Base-by-base conservation (phyloP, 2,797 vertebrate species). In the Amblyraja radiata region DNA sequence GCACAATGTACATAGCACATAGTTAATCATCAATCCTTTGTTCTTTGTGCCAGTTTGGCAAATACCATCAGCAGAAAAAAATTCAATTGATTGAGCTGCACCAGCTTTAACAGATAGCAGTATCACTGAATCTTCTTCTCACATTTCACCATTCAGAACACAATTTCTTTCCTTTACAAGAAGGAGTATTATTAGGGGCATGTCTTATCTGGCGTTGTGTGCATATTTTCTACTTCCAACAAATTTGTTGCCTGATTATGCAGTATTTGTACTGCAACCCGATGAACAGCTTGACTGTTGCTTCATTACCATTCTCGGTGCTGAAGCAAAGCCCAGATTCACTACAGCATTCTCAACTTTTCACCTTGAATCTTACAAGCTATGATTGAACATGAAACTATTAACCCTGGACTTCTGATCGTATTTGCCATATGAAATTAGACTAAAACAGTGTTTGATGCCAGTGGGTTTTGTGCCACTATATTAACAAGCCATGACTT, bases 401-500 rank as follows among this genome's bases (percentile, higher is more conserved):
- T 92, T 92, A 92, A 92, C 90, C 90, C 90, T 76, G 73, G 90
- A 92, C 90, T 92, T 92, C 90, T 76, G 71, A 23, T 92, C 90
- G 25, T 92, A 92, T 92, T 92, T 92, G 90, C 90, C 90, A 92
- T 92, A 92, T 92, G 90, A 92, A 92, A 92, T 92, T 92, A 92
- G 71, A 92, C 90, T 92, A 92, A 92, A 92, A 92, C 90, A 92
- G 90, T 92, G 90, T 92, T 92, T 92, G 90, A 76, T 92, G 90
- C 90, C 90, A 92, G 71, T 92, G 90, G 90, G 46, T 92, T 92
- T 74, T 92, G 88, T 92, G 36, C 90, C 90, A 92, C 90, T 92
- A 92, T 92, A 92, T 92, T 92, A 92, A 92, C 90, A 92, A 92
- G 90, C 71, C 90, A 92, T 92, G 90, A 92, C 90, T 92, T 92